Evolutionary conservation across 1,140 invertebrate genomes (phyloP).

Genomic region (Papilio glaucus): DNA sequence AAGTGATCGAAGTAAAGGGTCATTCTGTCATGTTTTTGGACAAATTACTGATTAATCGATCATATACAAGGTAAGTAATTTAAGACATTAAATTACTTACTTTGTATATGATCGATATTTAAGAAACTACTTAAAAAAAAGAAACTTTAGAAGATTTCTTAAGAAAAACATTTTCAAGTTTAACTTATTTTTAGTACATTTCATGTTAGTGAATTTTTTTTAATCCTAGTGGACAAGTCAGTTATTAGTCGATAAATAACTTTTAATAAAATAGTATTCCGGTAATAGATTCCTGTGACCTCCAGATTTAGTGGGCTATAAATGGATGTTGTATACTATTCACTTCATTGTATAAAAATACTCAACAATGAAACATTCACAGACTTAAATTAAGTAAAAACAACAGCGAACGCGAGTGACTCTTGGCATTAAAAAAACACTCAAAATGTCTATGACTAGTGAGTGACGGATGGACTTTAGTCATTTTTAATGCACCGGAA

Average conservation of each 20-base stretch:
- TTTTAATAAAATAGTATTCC: not conserved
- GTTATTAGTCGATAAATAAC: not conserved
- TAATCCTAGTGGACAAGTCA: no score
- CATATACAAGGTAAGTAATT: no score
- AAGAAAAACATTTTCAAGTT: no score
- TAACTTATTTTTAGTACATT: no score
- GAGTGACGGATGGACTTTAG: conserved; percentile 34
- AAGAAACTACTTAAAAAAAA: no score
- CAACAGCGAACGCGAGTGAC: conserved; percentile 22
- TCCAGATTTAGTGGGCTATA: not conserved
- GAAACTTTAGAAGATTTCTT: no score
- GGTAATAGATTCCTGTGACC: not conserved
- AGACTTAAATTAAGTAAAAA: conserved; percentile 37
- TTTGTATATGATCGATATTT: no score
- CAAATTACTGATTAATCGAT: not conserved
- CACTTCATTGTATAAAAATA: not conserved
- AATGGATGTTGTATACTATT: not conserved
- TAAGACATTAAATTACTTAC: no score
- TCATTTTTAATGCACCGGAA: conserved; percentile 31
- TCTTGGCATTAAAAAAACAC: conserved; percentile 25
- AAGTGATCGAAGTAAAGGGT: not conserved
- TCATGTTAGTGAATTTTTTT: no score
- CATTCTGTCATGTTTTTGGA: not conserved
- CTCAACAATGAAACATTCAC: conserved; percentile 17
- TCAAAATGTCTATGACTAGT: conserved; percentile 37